A percentile compares a stretch with the other conserved stretches of the same genome.
Evolutionary conservation across 2,797 vertebrate species (phyloP).

Genomic region (Anisognathus igniventris): DNA sequence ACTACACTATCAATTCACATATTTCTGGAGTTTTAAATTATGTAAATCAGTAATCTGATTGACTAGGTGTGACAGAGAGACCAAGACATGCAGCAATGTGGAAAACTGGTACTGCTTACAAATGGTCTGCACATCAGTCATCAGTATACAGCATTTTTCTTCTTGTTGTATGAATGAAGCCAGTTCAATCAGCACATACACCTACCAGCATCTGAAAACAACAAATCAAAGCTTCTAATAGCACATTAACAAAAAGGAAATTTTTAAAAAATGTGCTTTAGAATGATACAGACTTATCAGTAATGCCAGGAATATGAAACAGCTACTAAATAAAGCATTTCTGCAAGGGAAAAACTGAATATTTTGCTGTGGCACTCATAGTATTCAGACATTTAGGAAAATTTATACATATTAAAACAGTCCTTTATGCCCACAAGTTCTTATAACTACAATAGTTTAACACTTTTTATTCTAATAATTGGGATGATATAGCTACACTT

Average conservation of each 20-base stretch:
- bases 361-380: neutral
- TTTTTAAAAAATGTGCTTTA: neutral
- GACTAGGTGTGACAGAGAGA: neutral
- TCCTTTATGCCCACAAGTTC: neutral
- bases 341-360: neutral
- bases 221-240: neutral
- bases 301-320: neutral
- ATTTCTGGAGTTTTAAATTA: neutral
- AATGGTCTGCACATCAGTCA: neutral
- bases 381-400: neutral
- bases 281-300: neutral
- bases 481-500: neutral
- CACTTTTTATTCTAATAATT: neutral
- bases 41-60: neutral
- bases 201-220: neutral
- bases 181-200: neutral
- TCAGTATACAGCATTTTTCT: neutral
- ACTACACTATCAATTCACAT: neutral
- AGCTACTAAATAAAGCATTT: neutral
- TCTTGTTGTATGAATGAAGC: neutral
- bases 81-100: neutral
- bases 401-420: neutral
- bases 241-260: neutral
- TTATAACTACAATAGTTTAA: neutral
- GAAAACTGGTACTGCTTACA: neutral